Conservation (phyloP, 2,888 invertebrate genomes). For the Ennomos fuscantarius region DNA sequence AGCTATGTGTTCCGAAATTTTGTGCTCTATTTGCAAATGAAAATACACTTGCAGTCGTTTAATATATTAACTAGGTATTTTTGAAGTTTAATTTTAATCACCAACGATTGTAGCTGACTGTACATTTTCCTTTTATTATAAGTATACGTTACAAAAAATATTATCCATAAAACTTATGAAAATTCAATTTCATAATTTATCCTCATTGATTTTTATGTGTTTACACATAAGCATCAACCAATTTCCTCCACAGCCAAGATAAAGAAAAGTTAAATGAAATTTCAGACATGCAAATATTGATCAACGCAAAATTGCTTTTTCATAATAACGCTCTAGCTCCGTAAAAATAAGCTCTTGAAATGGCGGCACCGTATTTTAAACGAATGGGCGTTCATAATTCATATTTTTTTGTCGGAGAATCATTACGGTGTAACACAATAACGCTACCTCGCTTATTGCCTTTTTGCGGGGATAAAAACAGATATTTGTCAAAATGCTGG, state of each 20-base stretch:
- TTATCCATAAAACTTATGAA: not conserved
- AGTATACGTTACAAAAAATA: too few species aligned
- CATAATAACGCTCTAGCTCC: constrained; percentile 47
- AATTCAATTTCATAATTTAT: constrained; percentile 5
- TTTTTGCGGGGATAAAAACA: constrained; percentile 55
- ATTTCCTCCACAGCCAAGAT: constrained; percentile 35
- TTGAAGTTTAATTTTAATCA: too few species aligned
- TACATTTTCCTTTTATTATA: too few species aligned
- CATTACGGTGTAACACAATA: constrained; percentile 58
- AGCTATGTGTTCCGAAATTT: too few species aligned
- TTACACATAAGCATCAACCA: constrained; percentile 19
- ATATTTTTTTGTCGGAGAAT: constrained; percentile 52
- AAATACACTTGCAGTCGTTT: too few species aligned
- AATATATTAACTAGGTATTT: too few species aligned
- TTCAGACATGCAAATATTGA: constrained; percentile 48
- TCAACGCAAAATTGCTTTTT: constrained; percentile 49
- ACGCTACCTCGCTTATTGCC: constrained; percentile 55
- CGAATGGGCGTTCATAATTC: constrained; percentile 52
- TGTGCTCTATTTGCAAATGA: too few species aligned
- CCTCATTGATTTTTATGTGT: constrained; percentile 19
- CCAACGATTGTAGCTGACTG: too few species aligned
- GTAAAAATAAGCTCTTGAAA: constrained; percentile 54
- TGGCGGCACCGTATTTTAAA: constrained; percentile 47
- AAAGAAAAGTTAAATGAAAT: constrained; percentile 47
- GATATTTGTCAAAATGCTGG: constrained; percentile 55